Conservation (phyloP, 2,888 invertebrate genomes). For the Lottia gigantea region DNA sequence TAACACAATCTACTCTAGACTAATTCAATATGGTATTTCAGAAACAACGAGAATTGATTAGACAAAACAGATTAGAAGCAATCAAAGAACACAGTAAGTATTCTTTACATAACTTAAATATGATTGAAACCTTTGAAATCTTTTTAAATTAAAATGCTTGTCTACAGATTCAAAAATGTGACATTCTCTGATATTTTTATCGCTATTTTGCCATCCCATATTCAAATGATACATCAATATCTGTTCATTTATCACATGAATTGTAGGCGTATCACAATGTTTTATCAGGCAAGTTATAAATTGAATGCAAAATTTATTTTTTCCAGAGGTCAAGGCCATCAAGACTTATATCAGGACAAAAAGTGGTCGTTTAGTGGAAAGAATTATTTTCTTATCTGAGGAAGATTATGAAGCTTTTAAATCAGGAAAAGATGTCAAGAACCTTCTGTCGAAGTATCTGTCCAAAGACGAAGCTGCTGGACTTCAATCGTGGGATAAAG, state of each 20-base stretch:
- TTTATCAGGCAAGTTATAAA: too few relatives aligned
- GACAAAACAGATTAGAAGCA: constrained; percentile 59
- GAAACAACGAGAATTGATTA: constrained; percentile 57
- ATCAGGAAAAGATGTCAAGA: constrained; percentile 53
- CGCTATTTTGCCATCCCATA: too few relatives aligned
- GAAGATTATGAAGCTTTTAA: constrained; percentile 65
- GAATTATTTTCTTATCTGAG: constrained; percentile 63
- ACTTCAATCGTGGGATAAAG: constrained; percentile 65
- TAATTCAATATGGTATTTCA: constrained; percentile 25
- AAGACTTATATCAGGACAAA: constrained; percentile 66
- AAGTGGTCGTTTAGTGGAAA: constrained; percentile 62
- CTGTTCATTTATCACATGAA: too few relatives aligned
- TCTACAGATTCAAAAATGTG: too few relatives aligned
- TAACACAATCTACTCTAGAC: too few relatives aligned
- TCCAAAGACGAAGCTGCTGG: constrained; percentile 59
- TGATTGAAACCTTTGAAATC: too few relatives aligned
- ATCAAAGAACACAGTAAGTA: constrained; percentile 64
- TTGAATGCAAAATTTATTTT: not conserved
- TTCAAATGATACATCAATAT: too few relatives aligned
- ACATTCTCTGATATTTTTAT: too few relatives aligned
- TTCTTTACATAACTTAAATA: too few relatives aligned
- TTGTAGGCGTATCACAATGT: too few relatives aligned
- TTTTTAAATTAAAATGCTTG: too few relatives aligned
- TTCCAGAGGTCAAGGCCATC: constrained; percentile 61
- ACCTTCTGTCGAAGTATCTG: constrained; percentile 60